Evolutionary conservation across 2,888 invertebrate genomes (phyloP), one percentile per base, ranked within the genome.

Genomic region (Kuschelorhynchus macadamiae): DNA sequence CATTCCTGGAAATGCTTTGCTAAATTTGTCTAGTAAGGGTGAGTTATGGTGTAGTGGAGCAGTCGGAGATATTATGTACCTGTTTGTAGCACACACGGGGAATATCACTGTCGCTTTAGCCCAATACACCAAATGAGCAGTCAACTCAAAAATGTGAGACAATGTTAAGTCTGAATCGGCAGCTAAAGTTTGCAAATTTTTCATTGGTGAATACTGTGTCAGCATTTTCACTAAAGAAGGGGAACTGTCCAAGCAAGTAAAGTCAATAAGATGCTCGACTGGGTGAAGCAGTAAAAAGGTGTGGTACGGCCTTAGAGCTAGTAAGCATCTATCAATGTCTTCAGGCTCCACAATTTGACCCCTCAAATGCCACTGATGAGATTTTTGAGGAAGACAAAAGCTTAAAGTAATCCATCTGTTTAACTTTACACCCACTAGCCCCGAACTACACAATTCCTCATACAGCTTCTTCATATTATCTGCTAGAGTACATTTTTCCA

Each of bases 81-180:
- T 92, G 81, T 99, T 99, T 25, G 93, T 95, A 78, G 97, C 96
- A 81, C 97, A 97, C 33, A 99, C 85, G 0, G 98, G 99, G 84
- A 96, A 99, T 73, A 99, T 97, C 12, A 98, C 92, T 0, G 95
- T 96, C 0, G 98, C 98, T 82, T 97, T 96, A 0, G 97, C 97
- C 98, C 98, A 99, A 80, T 97, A 96, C 4, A 99, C 93, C 33
- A 98, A 86, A 84, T 98, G 97, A 0, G 95, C 94, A 1, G 95
- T 94, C 57, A 97, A 84, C 83, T 96, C 94, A 78, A 94, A 96
- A 9, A 92, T 95, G 88, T 97, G 96, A 59, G 92, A 90, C 21
- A 97, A 86, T 30, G 94, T 92, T 44, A 98, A 85, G 84, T 97
- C 97, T 0, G 97, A 92, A 85, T 98, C 97, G 32, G 94, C 91